Percentiles rank a stretch among this genome's conserved stretches.
phyloP scores from a whole-genome alignment of 2,888 invertebrate species.

The Ectemnius continuus region DNA sequence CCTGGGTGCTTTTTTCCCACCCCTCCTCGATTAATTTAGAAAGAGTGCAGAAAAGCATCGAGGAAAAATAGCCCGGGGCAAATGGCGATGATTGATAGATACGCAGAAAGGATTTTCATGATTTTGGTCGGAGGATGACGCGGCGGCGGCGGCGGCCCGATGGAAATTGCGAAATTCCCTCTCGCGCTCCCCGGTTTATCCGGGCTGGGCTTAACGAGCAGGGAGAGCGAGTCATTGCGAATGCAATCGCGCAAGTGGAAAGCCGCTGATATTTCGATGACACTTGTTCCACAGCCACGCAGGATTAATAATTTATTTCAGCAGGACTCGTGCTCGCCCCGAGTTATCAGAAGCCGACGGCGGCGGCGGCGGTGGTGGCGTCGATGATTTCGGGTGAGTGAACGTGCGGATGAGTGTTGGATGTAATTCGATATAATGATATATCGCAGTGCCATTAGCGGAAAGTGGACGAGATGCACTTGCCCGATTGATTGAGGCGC shows the following conservation, averaged over 20 bases:
- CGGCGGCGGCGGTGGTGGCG: no score
- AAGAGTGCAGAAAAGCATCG: no score
- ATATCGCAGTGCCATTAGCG: no score
- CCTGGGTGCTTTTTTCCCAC: no score
- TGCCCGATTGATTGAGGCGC: background rate
- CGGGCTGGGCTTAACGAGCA: no score
- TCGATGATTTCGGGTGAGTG: no score
- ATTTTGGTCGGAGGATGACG: background rate
- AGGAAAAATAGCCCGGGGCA: no score
- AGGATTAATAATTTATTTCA: conserved; percentile 2
- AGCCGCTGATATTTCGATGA: background rate
- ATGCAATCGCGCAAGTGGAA: background rate
- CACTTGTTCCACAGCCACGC: background rate
- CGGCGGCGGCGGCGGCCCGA: background rate
- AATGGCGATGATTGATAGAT: no score
- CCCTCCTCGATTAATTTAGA: no score
- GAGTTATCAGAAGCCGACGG: no score
- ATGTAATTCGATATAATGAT: no score
- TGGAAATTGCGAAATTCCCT: background rate
- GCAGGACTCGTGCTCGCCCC: background rate
- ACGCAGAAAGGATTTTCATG: background rate
- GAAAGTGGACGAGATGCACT: background rate
- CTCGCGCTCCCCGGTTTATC: background rate
- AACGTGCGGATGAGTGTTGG: no score
- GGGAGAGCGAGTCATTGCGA: background rate